These are phyloP conservation scores for Tenthredo scrophulariae DNA, from an alignment of 2,888 invertebrate genomes.

Conservation along the genomic window DNA sequence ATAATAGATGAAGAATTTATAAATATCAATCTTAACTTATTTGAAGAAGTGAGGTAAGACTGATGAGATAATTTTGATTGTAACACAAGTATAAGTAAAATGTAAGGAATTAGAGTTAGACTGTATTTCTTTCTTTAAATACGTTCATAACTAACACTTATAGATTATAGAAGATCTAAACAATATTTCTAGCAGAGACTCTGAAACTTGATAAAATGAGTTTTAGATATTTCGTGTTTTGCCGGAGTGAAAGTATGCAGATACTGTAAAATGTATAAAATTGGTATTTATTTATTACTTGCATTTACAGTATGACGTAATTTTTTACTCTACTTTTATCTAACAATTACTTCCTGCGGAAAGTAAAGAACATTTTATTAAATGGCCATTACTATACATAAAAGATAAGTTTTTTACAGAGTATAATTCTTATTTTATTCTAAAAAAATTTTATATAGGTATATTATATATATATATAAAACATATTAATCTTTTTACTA, in stretches of 20 bases:
- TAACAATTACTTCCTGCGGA: not conserved
- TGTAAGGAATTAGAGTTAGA: conserved; percentile 58
- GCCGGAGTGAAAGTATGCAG: not conserved
- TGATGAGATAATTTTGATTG: conserved; percentile 20
- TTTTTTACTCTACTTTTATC: not conserved
- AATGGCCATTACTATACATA: not conserved
- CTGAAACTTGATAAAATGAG: not conserved
- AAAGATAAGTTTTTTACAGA: conserved; percentile 16
- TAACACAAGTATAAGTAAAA: conserved; percentile 54
- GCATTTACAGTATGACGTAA: conserved; percentile 27
- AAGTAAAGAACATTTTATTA: conserved; percentile 20
- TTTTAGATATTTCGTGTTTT: conserved; percentile 4
- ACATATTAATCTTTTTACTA: conserved; percentile 37
- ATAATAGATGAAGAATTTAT: not conserved
- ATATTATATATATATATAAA: not conserved
- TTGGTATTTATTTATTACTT: conserved; percentile 30
- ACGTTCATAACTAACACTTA: conserved; percentile 8
- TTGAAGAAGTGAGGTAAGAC: conserved; percentile 20
- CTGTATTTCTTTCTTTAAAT: conserved; percentile 57
- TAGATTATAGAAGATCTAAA: not conserved
- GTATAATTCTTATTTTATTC: conserved; percentile 29
- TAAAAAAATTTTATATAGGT: not conserved
- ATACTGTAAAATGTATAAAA: conserved; percentile 32
- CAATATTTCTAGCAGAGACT: not conserved
- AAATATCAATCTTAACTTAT: conserved; percentile 29